Conservation (phyloP, 2,113 vertebrate genomes). For the Phrynosoma blainvillii region DNA sequence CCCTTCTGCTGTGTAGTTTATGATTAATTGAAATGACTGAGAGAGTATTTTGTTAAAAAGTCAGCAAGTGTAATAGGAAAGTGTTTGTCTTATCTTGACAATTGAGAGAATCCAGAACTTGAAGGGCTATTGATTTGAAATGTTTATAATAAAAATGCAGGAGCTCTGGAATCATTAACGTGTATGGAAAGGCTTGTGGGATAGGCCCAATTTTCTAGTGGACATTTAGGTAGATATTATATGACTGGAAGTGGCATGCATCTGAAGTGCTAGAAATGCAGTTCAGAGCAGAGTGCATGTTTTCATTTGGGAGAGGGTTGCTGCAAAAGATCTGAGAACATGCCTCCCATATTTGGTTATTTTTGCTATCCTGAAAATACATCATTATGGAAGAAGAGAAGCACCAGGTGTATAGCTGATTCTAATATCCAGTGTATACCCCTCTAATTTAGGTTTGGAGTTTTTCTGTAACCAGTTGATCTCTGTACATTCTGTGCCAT, state of each 20-base stretch:
- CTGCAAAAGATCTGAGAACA: conserved; percentile 13
- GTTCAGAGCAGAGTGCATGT: not conserved
- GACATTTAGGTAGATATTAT: not conserved
- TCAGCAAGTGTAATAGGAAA: no score
- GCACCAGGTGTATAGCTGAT: no score
- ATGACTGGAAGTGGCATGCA: not conserved
- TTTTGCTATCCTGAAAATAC: not conserved
- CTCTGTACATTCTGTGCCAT: not conserved
- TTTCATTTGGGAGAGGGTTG: conserved; percentile 4
- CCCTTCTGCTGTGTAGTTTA: not conserved
- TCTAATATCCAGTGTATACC: no score
- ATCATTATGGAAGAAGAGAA: not conserved
- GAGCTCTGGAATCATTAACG: not conserved
- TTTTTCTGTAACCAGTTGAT: not conserved
- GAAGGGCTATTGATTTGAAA: conserved; percentile 10
- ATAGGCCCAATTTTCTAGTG: not conserved
- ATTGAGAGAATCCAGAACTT: no score
- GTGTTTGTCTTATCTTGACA: no score
- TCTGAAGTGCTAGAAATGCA: not conserved
- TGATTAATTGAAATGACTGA: no score
- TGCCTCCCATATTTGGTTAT: not conserved
- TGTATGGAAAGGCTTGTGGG: not conserved
- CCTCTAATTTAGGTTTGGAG: not conserved
- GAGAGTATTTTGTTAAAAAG: no score
- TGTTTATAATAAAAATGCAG: not conserved